Base-by-base conservation (phyloP, 1,140 invertebrate species). In the Polypedilum pembai region DNA sequence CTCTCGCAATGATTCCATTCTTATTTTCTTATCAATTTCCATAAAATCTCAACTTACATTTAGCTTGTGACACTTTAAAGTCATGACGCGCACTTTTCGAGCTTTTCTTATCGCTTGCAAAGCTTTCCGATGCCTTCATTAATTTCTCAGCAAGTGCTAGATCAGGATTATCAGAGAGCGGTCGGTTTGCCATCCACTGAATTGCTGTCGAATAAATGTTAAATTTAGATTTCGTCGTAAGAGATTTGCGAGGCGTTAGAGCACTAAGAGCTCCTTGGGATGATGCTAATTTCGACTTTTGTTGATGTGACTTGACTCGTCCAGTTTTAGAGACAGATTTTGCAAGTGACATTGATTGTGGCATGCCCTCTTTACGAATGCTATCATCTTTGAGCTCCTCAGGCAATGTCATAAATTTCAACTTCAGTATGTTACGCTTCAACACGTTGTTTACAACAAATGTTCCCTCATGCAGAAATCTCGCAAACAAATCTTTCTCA, bases 401-500 rank as follows among this genome's bases (percentile, higher is more conserved):
- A 3, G 65, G 65, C 65, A 69, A 20, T 20, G 65, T 69, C 65
- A 69, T 69, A 69, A 82, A 78, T 33, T 78, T 81, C 73, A 91
- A 84, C 76, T 83, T 87, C 7, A 93, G 78, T 40, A 93, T 85
- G 76, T 86, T 90, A 76, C 86, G 87, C 73, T 88, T 87, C 85
- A 92, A 88, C 1, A 87, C 85, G 41, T 85, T 83, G 40, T 86
- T 85, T 0, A 91, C 83, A 5, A 87, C 82, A 12, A 81, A 79
- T 0, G 85, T 82, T 0, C 88, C 86, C 7, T 84, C 85, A 3
- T 87, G 79, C 7, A 88, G 79, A 86, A 89, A 93, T 0, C 86
- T 81, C 8, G 87, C 84, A 75, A 86, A 91, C 75, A 88, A 89
- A 0, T 78, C 78, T 65, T 92, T 88, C 83, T 96, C 93, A 79